These are phyloP conservation scores for Nebria brevicollis DNA, from an alignment of 2,888 invertebrate species.

Conservation along the genomic window DNA sequence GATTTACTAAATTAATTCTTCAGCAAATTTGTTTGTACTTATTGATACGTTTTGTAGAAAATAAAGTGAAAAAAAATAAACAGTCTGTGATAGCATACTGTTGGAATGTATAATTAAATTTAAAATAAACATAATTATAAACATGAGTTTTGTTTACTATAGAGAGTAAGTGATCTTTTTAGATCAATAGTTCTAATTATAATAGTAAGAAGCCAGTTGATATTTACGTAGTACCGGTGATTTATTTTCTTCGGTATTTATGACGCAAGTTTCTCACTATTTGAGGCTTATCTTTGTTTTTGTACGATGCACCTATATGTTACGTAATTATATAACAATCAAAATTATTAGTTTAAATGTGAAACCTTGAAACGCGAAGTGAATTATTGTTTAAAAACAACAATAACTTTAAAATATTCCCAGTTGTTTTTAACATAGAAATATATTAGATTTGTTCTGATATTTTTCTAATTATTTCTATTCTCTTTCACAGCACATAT, in stretches of 20 bases:
- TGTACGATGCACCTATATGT: not conserved
- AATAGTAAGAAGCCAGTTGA: no score
- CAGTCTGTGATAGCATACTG: constrained; percentile 33
- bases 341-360: not conserved
- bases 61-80: constrained; percentile 17
- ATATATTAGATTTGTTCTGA: not conserved
- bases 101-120: constrained; percentile 22
- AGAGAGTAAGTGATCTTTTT: no score
- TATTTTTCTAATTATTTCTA: not conserved
- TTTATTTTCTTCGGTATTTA: no score
- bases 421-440: not conserved
- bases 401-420: not conserved
- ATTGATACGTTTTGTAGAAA: constrained; percentile 20
- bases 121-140: constrained; percentile 19
- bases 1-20: constrained; percentile 21
- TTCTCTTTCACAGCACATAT: not conserved
- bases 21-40: constrained; percentile 27
- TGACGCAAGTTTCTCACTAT: not conserved
- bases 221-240: no score
- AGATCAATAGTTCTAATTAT: no score
- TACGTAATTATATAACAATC: not conserved
- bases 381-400: not conserved
- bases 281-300: not conserved
- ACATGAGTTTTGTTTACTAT: not conserved
- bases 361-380: not conserved